Evolutionary conservation across 1,140 invertebrate genomes (phyloP).

Genomic region (Camponotus floridanus): DNA sequence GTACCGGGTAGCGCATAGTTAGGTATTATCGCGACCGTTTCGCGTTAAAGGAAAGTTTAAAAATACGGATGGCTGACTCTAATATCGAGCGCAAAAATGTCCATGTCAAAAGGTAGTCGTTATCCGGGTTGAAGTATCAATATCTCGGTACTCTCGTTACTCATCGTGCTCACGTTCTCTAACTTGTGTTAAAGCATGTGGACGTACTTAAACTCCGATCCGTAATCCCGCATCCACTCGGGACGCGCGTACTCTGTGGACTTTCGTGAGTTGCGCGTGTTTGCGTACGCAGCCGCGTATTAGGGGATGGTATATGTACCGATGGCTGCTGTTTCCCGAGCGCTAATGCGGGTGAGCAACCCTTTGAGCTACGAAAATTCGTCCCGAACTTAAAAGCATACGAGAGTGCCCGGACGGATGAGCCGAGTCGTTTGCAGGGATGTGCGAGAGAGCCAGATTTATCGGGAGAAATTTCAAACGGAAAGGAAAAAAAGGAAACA

Average conservation of each 20-base stretch:
- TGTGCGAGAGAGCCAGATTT: neutral
- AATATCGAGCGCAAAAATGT: slow-evolving; percentile 31
- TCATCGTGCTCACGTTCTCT: slow-evolving; percentile 13
- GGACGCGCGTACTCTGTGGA: slow-evolving; percentile 50
- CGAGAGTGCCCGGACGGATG: slow-evolving; percentile 35
- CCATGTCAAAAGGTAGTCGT: slow-evolving; percentile 8
- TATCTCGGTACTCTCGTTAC: slow-evolving; percentile 14
- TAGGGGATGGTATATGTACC: slow-evolving; percentile 36
- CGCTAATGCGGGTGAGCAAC: slow-evolving; percentile 52
- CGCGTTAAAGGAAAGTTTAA: neutral
- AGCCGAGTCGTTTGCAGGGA: neutral
- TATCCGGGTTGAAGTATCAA: slow-evolving; percentile 34
- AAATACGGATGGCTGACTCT: slow-evolving; percentile 8
- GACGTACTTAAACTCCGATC: slow-evolving; percentile 42
- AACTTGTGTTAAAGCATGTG: slow-evolving; percentile 27
- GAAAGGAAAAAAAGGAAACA: neutral
- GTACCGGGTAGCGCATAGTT: slow-evolving; percentile 61
- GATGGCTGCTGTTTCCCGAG: slow-evolving; percentile 53
- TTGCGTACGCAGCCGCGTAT: slow-evolving; percentile 58
- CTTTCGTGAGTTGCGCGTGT: slow-evolving; percentile 56
- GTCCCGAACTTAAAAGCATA: slow-evolving; percentile 46
- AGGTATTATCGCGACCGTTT: slow-evolving; percentile 26
- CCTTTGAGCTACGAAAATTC: slow-evolving; percentile 59
- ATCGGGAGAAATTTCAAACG: neutral
- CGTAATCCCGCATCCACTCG: slow-evolving; percentile 55